Base-by-base conservation (phyloP, 2,888 invertebrate genomes). In the Sinodicranocentrus sp. region DNA sequence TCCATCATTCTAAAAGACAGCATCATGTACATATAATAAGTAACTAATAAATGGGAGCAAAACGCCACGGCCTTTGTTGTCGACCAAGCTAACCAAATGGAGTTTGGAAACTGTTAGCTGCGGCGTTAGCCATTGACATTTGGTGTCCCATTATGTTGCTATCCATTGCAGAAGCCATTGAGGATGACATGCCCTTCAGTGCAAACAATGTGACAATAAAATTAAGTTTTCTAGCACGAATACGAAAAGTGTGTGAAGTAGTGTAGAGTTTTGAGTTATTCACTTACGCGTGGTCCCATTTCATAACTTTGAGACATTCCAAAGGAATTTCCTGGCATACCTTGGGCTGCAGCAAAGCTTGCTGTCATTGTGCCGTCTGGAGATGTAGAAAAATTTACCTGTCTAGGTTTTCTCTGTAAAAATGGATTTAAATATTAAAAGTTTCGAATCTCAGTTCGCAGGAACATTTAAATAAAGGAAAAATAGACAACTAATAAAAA, bases 341-440 rank as follows among this genome's bases (percentile, higher is more conserved):
- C 71, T 5, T 85, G 63, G 1, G 83, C 68, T 1, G 67, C 52
- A 6, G 80, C 44, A 44, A 85, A 72, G 1, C 75, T 57, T 13
- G 76, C 79, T 5, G 76, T 71, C 21, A 80, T 80, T 10, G 83
- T 83, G 26, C 85, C 85, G 63, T 85, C 85, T 2, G 54, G 33
- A 13, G 44, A 71, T 43, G 43, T 63, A 3, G 3, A 13, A 10
- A 85, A 67, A 28, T 17, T 61, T 13, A 82, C 57, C 33, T 85
- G 85, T 61, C 85, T n/a, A 0, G 82, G 68, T 15, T 70, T 28
- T 33, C 21, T 54, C 19, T 21, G 8, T 21, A 48, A 48, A 48
- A n/a, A n/a, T n/a, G n/a, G n/a, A n/a, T n/a, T n/a, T n/a, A n/a
- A 39, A 39, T 13, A 39, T 39, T 39, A 8, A 13, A 8, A 5